A percentile compares a stretch with the other conserved stretches of the same genome.
These are phyloP conservation scores for Edolisoma coerulescens DNA, from an alignment of 2,113 vertebrate species.

Conservation along the genomic window DNA sequence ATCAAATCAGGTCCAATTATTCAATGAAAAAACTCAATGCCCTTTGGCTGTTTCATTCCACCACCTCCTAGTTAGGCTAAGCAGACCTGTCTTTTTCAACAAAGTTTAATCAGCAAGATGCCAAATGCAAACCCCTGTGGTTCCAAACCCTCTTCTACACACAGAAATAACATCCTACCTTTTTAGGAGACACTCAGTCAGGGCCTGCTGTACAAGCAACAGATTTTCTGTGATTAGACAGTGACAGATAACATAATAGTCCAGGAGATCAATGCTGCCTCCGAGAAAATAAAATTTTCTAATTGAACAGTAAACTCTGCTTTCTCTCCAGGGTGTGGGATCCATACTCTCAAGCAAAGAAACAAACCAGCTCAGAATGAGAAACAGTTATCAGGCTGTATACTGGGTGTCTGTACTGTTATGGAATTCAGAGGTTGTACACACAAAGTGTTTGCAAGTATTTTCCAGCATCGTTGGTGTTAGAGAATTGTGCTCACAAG, in stretches of 20 bases:
- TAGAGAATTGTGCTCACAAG: not conserved
- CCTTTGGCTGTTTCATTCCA: not conserved
- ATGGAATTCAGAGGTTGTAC: not conserved
- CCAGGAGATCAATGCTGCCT: not conserved
- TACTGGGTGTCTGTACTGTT: not conserved
- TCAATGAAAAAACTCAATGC: not conserved
- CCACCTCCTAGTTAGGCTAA: not conserved
- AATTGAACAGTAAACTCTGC: not conserved
- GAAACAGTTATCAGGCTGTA: not conserved
- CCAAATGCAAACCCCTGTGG: not conserved
- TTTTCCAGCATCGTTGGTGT: not conserved
- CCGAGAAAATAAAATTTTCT: slow-evolving; percentile 46
- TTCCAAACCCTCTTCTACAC: not conserved
- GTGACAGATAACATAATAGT: slow-evolving; percentile 21
- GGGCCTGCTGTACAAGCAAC: not conserved
- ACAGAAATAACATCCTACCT: not conserved
- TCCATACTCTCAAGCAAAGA: not conserved
- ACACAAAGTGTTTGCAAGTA: not conserved
- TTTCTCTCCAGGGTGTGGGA: not conserved
- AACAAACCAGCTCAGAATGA: not conserved
- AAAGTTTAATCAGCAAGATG: not conserved
- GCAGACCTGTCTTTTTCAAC: not conserved
- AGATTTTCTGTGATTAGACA: slow-evolving; percentile 8
- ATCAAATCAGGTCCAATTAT: not conserved
- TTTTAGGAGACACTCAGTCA: not conserved